Percentiles rank a stretch among this genome's conserved stretches.
phyloP scores from a whole-genome alignment of 2,797 vertebrate genomes.

The Sebastes baramenuke region DNA sequence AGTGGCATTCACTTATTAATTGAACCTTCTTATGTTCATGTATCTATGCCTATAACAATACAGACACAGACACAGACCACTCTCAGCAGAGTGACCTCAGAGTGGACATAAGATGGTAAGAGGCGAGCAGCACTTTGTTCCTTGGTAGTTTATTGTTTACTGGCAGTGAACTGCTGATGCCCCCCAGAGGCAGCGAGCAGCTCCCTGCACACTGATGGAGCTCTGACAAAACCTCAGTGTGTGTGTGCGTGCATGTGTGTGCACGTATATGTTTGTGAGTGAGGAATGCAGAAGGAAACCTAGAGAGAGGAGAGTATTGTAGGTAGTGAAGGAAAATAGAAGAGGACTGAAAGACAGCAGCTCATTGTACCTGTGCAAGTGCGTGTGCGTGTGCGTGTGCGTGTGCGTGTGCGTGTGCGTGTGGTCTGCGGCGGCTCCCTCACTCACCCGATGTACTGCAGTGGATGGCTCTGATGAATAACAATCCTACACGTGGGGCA shows the following conservation, averaged over 20 bases:
- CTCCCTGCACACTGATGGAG: slow-evolving; percentile 17
- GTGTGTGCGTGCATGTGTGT: background rate
- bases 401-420: background rate
- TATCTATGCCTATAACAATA: background rate
- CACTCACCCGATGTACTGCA: slow-evolving; percentile 98
- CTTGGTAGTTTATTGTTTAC: slow-evolving; percentile 21
- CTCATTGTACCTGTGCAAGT: background rate
- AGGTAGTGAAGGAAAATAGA: background rate
- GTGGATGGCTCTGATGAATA: slow-evolving; percentile 98
- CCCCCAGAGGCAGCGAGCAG: slow-evolving; percentile 4
- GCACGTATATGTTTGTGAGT: background rate
- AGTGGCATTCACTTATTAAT: background rate
- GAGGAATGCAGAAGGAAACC: background rate
- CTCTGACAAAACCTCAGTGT: background rate
- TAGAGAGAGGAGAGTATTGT: background rate
- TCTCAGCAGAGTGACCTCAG: background rate
- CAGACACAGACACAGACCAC: background rate
- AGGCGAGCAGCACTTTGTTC: slow-evolving; percentile 1
- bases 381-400: background rate
- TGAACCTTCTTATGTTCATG: background rate
- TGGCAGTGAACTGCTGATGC: slow-evolving; percentile 2
- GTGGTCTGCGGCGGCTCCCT: background rate
- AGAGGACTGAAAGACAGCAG: background rate
- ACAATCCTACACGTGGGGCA: slow-evolving; percentile 98
- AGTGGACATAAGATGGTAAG: slow-evolving; percentile 2